Percentiles rank a stretch among this genome's conserved stretches.
phyloP scores from a whole-genome alignment of 2,113 vertebrate genomes.

The Naja naja region DNA sequence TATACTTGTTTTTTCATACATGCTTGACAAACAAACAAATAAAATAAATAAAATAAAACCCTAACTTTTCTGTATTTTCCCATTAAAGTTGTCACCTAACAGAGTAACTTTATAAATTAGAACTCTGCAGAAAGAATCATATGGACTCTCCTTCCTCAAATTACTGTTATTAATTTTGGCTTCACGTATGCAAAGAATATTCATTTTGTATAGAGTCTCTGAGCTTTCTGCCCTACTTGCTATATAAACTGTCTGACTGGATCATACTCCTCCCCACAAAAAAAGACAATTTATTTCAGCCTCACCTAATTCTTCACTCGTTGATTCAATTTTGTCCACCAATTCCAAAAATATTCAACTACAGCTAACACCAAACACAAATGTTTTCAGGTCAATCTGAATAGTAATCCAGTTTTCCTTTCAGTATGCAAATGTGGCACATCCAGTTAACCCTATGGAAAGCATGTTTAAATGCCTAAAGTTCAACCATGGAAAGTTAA shows the following conservation, averaged over 20 bases:
- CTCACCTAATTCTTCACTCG: background rate
- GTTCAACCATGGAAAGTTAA: background rate
- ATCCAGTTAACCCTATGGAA: background rate
- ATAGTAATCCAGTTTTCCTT: background rate
- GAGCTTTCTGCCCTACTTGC: background rate
- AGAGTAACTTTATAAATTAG: background rate
- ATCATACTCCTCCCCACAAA: background rate
- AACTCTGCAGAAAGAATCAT: background rate
- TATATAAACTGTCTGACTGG: conserved; percentile 7
- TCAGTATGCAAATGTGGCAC: background rate
- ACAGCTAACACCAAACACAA: conserved; percentile 4
- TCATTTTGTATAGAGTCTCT: background rate
- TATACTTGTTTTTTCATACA: no score
- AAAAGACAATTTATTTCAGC: conserved; percentile 5
- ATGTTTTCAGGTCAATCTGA: background rate
- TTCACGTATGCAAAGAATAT: background rate
- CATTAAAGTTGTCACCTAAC: background rate
- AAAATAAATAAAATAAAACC: no score
- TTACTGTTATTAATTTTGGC: background rate
- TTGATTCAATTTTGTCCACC: background rate
- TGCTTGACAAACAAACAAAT: no score
- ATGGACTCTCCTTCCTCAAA: background rate
- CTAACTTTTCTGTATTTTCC: background rate
- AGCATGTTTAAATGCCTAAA: background rate
- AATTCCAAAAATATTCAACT: conserved; percentile 15